These are phyloP conservation scores for Ephestia elutella DNA, from an alignment of 1,140 invertebrate genomes.

Conservation along the genomic window DNA sequence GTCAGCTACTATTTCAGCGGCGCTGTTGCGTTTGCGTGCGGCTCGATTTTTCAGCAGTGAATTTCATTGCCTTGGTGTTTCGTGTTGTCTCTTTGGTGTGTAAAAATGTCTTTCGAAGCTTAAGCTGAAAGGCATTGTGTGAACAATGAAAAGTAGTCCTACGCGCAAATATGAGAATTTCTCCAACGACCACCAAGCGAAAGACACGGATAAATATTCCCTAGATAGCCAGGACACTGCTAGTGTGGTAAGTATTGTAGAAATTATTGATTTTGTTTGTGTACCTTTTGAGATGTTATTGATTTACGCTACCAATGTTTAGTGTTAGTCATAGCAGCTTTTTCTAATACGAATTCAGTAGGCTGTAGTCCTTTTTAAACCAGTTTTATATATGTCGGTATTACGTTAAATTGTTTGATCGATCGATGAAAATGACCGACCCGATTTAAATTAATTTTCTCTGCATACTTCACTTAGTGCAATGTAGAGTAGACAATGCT, in stretches of 20 bases:
- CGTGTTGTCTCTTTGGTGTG: constrained; percentile 46
- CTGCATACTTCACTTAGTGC: background rate
- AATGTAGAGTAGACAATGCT: background rate
- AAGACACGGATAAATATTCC: constrained; percentile 69
- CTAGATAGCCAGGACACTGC: constrained; percentile 72
- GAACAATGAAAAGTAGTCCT: constrained; percentile 72
- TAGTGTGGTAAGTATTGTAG: constrained; percentile 67
- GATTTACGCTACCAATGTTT: constrained; percentile 26
- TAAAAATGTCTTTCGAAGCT: constrained; percentile 58
- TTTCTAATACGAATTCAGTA: background rate
- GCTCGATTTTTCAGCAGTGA: constrained; percentile 35
- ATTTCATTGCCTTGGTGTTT: constrained; percentile 39
- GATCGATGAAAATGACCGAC: background rate
- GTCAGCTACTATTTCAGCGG: background rate
- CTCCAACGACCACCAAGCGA: constrained; percentile 59
- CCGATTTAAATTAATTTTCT: too few relatives aligned
- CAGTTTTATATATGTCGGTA: background rate
- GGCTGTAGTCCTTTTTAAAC: background rate
- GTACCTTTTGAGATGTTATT: constrained; percentile 57
- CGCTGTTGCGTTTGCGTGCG: background rate
- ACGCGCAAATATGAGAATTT: constrained; percentile 72
- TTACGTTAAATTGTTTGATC: background rate
- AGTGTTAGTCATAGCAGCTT: constrained; percentile 19
- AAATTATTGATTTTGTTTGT: constrained; percentile 73
- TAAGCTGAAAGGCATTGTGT: constrained; percentile 49